Percentiles rank a stretch among this genome's conserved stretches.
phyloP scores from a whole-genome alignment of 2,888 invertebrate genomes.

The Latrodectus hesperus region DNA sequence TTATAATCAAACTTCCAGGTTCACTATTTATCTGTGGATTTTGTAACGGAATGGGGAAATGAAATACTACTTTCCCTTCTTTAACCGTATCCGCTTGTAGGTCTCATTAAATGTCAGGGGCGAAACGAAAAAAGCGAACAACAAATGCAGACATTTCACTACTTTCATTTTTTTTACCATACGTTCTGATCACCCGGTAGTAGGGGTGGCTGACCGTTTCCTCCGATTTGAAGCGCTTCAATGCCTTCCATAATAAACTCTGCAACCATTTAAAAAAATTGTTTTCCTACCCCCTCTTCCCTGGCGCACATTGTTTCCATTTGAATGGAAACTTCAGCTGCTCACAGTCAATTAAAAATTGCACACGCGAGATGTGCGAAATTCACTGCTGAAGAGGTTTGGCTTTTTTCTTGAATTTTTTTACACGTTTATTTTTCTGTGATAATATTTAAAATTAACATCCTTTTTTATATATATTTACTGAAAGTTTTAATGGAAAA shows the following conservation, averaged over 20 bases:
- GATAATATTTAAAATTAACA: too few species aligned
- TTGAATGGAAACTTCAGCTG: not conserved
- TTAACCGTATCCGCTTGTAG: constrained; percentile 16
- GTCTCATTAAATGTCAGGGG: constrained; percentile 11
- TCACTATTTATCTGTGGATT: not conserved
- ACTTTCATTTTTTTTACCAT: constrained; percentile 2
- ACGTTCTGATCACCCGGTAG: constrained; percentile 20
- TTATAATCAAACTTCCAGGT: not conserved
- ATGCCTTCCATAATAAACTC: constrained; percentile 39
- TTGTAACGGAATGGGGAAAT: constrained; percentile 52
- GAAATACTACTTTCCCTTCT: constrained; percentile 18
- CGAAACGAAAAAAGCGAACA: not conserved
- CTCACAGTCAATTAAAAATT: not conserved
- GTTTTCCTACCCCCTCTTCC: not conserved
- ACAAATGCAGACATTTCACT: not conserved
- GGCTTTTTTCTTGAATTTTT: too few species aligned
- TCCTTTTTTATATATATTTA: too few species aligned
- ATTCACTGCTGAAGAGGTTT: too few species aligned
- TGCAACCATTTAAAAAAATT: constrained; percentile 29
- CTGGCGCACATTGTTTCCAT: not conserved
- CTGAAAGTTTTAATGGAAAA: too few species aligned
- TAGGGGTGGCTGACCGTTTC: constrained; percentile 44
- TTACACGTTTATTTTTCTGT: too few species aligned
- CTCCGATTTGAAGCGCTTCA: constrained; percentile 16
- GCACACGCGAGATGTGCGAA: not conserved